A percentile compares a stretch with the other conserved stretches of the same genome.
Conservation (phyloP, 2,797 vertebrate genomes). For the Myioborus melanocephalus region DNA sequence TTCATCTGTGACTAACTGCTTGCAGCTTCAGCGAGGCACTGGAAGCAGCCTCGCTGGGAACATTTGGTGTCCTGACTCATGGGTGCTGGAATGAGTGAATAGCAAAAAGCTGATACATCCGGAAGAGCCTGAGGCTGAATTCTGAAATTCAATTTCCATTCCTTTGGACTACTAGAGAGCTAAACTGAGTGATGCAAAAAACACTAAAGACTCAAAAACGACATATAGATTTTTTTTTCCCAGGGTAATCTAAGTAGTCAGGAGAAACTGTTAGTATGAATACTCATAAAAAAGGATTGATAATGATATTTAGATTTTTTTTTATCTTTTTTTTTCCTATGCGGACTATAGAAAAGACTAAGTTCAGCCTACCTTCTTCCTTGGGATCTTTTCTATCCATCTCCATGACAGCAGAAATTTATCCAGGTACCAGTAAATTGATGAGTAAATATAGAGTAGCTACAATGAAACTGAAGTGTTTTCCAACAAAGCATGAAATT, state of each 20-base stretch:
- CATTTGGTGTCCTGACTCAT: constrained; percentile 73
- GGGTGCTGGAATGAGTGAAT: constrained; percentile 55
- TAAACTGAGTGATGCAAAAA: constrained; percentile 17
- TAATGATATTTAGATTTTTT: background rate
- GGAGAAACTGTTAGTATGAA: background rate
- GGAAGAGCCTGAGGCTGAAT: constrained; percentile 59
- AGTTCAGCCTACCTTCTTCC: background rate
- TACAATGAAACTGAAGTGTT: background rate
- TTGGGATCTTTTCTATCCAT: background rate
- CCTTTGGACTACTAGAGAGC: constrained; percentile 47
- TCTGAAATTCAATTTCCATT: constrained; percentile 63
- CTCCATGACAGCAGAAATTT: background rate
- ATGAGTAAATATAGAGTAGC: background rate
- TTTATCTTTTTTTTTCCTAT: background rate
- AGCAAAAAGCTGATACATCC: constrained; percentile 65
- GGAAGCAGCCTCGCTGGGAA: constrained; percentile 56
- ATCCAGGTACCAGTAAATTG: background rate
- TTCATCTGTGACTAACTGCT: constrained; percentile 67
- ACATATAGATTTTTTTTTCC: background rate
- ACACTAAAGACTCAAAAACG: constrained; percentile 29
- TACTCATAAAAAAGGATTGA: background rate
- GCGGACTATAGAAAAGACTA: background rate
- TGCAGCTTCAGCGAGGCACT: constrained; percentile 52
- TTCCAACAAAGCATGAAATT: background rate
- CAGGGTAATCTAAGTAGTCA: background rate